A percentile compares a stretch with the other conserved stretches of the same genome.
Evolutionary conservation across 2,888 invertebrate genomes (phyloP).

Genomic region (Eledona agricola): DNA sequence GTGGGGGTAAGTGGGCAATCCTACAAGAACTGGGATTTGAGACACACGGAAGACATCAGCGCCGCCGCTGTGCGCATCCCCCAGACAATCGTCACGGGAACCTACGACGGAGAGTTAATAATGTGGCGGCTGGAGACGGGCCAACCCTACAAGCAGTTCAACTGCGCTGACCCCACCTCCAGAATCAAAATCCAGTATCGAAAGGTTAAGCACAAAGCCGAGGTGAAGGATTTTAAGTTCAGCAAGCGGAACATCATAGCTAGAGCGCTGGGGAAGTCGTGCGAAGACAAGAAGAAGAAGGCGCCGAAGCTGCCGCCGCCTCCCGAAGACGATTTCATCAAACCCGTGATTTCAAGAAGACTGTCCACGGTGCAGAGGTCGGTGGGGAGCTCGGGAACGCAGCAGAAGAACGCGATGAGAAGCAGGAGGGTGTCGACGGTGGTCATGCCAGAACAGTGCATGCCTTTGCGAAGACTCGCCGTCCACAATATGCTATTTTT

Average conservation of each 20-base stretch:
- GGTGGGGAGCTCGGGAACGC: neutral
- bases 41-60: slow-evolving; percentile 79
- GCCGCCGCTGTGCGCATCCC: slow-evolving; percentile 73
- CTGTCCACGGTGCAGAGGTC: slow-evolving; percentile 14
- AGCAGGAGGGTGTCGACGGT: slow-evolving; percentile 61
- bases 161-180: slow-evolving; percentile 67
- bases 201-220: slow-evolving; percentile 50
- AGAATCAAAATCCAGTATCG: slow-evolving; percentile 68
- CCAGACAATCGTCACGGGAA: slow-evolving; percentile 76
- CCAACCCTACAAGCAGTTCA: slow-evolving; percentile 69
- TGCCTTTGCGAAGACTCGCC: slow-evolving; percentile 66
- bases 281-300: slow-evolving; percentile 3
- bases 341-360: neutral
- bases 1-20: slow-evolving; percentile 62
- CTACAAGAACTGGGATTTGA: slow-evolving; percentile 73
- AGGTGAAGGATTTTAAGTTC: slow-evolving; percentile 11
- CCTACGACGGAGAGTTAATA: slow-evolving; percentile 81
- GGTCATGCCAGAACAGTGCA: slow-evolving; percentile 59
- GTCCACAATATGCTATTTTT: slow-evolving; percentile 76
- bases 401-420: slow-evolving; percentile 37
- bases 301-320: neutral
- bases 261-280: slow-evolving; percentile 14
- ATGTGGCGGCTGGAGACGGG: slow-evolving; percentile 86
- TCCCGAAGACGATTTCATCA: slow-evolving; percentile 1
- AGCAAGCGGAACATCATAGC: slow-evolving; percentile 19